Base-by-base conservation (phyloP, 1,140 invertebrate species). In the Carposina sasakii region DNA sequence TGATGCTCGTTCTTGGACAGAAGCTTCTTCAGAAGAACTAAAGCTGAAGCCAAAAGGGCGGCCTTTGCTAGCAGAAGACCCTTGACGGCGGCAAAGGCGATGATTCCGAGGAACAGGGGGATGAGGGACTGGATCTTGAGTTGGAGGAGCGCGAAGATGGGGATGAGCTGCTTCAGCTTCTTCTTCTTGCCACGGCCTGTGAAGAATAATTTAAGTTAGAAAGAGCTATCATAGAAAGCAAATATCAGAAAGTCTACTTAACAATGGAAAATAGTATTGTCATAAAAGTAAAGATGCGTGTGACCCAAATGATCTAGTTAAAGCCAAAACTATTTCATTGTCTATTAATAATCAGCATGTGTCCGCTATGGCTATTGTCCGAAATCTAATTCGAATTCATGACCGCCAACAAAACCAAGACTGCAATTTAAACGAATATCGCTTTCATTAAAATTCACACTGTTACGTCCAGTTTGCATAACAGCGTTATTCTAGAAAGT, bases 71-170 rank as follows among this genome's bases (percentile, higher is more conserved):
- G 87, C 54, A 94, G 81, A 43, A 95, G 87, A 43, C 93, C 93
- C 87, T 94, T 95, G 87, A 94, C 89, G 10, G 93, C 93, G 16
- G 94, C 85, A 20, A 94, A 86, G 24, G 91, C 93, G 52, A 94
- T 87, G 63, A 89, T 90, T 49, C 92, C 93, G n/a, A 95, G 87
- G 52, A 90, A 89, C 46, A 94, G 79, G 4, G 93, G 93, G 57
- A 93, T 90, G 36, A 94, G 85, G 8, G 91, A 90, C 33, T 91
- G 91, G 46, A 92, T 91, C 82, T 95, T 95, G 71, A 94, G 75
- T 67, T 93, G 92, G 68, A 94, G 81, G 17, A 94, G 88, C 51
- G 93, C 85, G 37, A 94, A 86, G 63, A 94, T 86, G 12, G 92
- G 90, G 60, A 92, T 60, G 48, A 94, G 88, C 74, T 92, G 90